Evolutionary conservation across 2,797 vertebrate species (phyloP).

Genomic region (Gadopsis bispinosus): DNA sequence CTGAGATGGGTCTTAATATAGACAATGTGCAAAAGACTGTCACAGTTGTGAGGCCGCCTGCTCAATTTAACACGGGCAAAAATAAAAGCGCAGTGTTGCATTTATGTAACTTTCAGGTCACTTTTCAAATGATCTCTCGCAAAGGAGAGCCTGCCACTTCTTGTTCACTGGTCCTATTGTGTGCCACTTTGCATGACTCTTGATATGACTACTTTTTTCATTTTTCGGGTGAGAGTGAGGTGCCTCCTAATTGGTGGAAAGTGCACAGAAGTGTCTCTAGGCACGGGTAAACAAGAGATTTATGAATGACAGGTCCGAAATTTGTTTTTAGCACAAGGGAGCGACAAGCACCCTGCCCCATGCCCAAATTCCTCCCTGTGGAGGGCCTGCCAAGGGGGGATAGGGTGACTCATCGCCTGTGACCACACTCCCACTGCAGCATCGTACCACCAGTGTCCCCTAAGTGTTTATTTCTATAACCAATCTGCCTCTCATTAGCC

Average conservation of each 20-base stretch:
- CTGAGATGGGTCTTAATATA: slow-evolving; percentile 86
- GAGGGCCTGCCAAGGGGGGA: slow-evolving; percentile 71
- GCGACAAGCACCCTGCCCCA: slow-evolving; percentile 73
- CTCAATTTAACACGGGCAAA: slow-evolving; percentile 82
- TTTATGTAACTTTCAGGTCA: slow-evolving; percentile 77
- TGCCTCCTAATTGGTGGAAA: slow-evolving; percentile 59
- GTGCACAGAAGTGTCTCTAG: slow-evolving; percentile 59
- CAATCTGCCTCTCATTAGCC: slow-evolving; percentile 81
- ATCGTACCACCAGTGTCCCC: slow-evolving; percentile 67
- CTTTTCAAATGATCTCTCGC: slow-evolving; percentile 50
- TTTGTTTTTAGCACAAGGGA: slow-evolving; percentile 83
- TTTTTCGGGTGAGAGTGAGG: slow-evolving; percentile 29
- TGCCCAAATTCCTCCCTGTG: slow-evolving; percentile 79
- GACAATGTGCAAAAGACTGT: slow-evolving; percentile 83
- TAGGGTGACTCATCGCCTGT: slow-evolving; percentile 79
- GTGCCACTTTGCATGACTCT: slow-evolving; percentile 7
- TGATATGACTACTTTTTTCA: slow-evolving; percentile 37
- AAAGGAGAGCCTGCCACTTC: slow-evolving; percentile 32
- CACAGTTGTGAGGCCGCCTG: slow-evolving; percentile 80
- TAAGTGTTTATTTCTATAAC: slow-evolving; percentile 82
- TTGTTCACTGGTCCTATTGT: slow-evolving; percentile 20
- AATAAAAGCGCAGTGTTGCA: slow-evolving; percentile 79
- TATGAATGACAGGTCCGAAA: slow-evolving; percentile 82
- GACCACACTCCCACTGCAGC: slow-evolving; percentile 77
- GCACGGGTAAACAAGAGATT: slow-evolving; percentile 82